Evolutionary conservation across 2,797 vertebrate genomes (phyloP), one percentile per base, ranked within the genome.

Genomic region (Scolopax rusticola): DNA sequence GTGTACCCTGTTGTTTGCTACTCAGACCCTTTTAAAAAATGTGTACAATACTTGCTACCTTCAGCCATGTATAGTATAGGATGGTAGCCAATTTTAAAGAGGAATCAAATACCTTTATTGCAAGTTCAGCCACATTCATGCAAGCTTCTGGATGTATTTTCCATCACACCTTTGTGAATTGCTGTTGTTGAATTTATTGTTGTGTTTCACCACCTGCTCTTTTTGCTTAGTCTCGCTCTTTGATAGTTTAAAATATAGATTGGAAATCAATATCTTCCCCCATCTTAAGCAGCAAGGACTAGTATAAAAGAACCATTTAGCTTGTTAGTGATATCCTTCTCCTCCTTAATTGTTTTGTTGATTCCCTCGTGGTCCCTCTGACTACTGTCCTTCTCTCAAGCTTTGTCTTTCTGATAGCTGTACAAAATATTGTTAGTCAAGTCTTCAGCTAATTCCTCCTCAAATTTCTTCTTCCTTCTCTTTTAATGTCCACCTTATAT

Each of bases 231-330:
- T 65, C n/a, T 76, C 14, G 60, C 11, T 73, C 76, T 88, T 86
- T 78, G 51, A 33, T 41, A 67, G 63, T 69, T 93, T 87, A 80
- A 97, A 92, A 85, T 85, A 65, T 4, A 63, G 65, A 83, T 87
- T 87, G 60, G 53, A 87, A 93, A 91, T 93, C 61, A 63, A 0
- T 90, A 45, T 90, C 48, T 93, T 89, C 41, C 45, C 71, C 41
- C 25, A 61, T 71, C 40, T 76, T 86, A 60, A 83, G 28, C 69
- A 78, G 53, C 80, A 81, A 61, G 27, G 28, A 41, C 53, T 88
- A 54, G 51, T 88, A 56, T 2, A 60, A 85, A 91, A 91, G 21
- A 81, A 79, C 68, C 1, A 18, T 86, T 86, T 93, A 56, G 51
- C 28, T 92, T 86, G 54, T 94, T 89, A 86, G 41, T 0, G 0